Percentiles rank a stretch among this genome's conserved stretches.
Conservation (phyloP, 2,888 invertebrate genomes). For the Altica lythri region DNA sequence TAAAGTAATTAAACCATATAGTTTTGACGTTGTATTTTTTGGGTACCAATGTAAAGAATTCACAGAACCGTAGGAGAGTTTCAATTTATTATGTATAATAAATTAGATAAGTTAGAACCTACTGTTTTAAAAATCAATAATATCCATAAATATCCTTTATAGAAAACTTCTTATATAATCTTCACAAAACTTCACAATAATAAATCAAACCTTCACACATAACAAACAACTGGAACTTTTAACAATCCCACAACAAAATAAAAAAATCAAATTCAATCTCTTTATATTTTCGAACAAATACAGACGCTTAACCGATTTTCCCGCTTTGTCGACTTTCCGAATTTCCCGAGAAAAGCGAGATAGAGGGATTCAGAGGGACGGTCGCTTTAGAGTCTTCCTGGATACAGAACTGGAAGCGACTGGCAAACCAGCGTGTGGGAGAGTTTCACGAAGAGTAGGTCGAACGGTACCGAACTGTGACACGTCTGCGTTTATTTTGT, state of each 20-base stretch:
- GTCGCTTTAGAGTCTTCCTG: slow-evolving; percentile 25
- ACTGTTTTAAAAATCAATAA: slow-evolving; percentile 7
- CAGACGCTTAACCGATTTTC: background rate
- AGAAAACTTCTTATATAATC: background rate
- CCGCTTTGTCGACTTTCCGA: slow-evolving; percentile 14
- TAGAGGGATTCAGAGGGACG: slow-evolving; percentile 27
- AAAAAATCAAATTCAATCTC: too few species aligned
- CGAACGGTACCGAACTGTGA: slow-evolving; percentile 40
- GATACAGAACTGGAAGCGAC: slow-evolving; percentile 41
- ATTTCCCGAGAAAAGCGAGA: slow-evolving; percentile 8
- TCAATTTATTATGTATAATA: too few species aligned
- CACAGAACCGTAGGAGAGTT: too few species aligned
- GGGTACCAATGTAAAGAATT: too few species aligned
- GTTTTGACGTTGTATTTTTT: too few species aligned
- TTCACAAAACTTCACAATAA: background rate
- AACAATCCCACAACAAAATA: background rate
- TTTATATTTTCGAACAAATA: slow-evolving; percentile 2
- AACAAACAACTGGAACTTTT: background rate
- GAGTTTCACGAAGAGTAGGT: slow-evolving; percentile 33
- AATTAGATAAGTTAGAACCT: background rate
- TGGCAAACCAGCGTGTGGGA: slow-evolving; percentile 34
- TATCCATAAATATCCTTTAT: slow-evolving; percentile 1
- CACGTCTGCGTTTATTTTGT: slow-evolving; percentile 40
- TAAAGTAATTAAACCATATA: too few species aligned
- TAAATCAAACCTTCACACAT: slow-evolving; percentile 8